phyloP scores from a whole-genome alignment of 2,888 invertebrate genomes.

The Chalcosyrphus nemorum region DNA sequence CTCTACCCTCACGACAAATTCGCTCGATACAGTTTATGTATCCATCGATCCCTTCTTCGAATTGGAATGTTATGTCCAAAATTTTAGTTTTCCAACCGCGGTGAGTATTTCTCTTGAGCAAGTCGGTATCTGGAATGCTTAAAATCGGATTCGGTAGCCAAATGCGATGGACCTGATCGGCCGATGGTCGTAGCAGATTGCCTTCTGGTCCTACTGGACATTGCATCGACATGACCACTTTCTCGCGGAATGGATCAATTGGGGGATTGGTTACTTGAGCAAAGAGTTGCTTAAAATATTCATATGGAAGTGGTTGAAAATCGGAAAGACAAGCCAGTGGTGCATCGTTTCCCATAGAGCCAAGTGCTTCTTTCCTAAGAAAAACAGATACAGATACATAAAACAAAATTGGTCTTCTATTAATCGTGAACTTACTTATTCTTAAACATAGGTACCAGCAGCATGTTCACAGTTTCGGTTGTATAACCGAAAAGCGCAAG shows the following conservation, averaged over 20 bases:
- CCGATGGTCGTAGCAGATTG: slow-evolving; percentile 95
- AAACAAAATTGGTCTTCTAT: neutral
- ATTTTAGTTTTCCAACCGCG: slow-evolving; percentile 94
- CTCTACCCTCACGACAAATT: slow-evolving; percentile 91
- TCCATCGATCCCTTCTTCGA: slow-evolving; percentile 88
- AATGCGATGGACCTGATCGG: slow-evolving; percentile 93
- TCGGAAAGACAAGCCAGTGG: slow-evolving; percentile 98
- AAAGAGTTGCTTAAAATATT: slow-evolving; percentile 99
- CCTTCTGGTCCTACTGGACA: slow-evolving; percentile 98
- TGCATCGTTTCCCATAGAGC: slow-evolving; percentile 99
- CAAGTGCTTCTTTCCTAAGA: slow-evolving; percentile 96
- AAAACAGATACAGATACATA: neutral
- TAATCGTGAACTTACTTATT: slow-evolving; percentile 91
- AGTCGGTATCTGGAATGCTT: slow-evolving; percentile 94
- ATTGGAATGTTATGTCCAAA: slow-evolving; percentile 94
- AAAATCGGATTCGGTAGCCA: slow-evolving; percentile 97
- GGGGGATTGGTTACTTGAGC: slow-evolving; percentile 99
- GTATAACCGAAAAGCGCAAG: slow-evolving; percentile 96
- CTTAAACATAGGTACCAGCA: slow-evolving; percentile 97
- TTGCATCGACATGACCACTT: slow-evolving; percentile 98
- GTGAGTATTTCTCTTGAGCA: slow-evolving; percentile 91
- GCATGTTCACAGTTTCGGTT: slow-evolving; percentile 96
- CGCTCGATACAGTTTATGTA: slow-evolving; percentile 90
- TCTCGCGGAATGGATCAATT: slow-evolving; percentile 99
- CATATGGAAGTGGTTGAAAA: slow-evolving; percentile 97